A percentile compares a stretch with the other conserved stretches of the same genome.
Evolutionary conservation across 2,888 invertebrate genomes (phyloP).

Genomic region (Spodoptera exigua): DNA sequence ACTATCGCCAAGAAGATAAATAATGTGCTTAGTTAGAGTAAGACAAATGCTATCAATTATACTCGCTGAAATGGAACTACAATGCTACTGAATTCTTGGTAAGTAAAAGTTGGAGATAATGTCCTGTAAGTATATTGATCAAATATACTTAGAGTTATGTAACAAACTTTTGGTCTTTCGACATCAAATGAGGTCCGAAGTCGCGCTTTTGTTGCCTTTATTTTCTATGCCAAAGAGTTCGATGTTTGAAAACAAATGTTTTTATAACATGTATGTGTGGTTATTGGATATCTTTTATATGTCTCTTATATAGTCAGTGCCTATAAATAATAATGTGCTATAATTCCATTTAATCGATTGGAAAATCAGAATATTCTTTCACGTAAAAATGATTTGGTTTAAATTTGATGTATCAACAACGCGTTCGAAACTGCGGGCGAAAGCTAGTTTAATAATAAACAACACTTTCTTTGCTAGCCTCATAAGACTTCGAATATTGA

Average conservation of each 20-base stretch:
- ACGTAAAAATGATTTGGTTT: no score
- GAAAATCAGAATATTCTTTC: no score
- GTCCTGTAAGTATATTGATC: slow-evolving; percentile 25
- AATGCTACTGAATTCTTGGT: slow-evolving; percentile 28
- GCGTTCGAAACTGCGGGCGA: no score
- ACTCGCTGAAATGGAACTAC: slow-evolving; percentile 30
- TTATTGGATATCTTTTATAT: no score
- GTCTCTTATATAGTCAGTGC: no score
- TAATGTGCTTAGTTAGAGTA: slow-evolving; percentile 54
- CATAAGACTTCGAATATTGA: no score
- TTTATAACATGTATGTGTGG: background rate
- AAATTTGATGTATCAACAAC: no score
- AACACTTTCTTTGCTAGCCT: no score
- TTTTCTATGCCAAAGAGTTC: background rate
- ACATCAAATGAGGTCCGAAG: background rate
- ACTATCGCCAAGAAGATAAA: slow-evolving; percentile 59
- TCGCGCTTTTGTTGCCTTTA: background rate
- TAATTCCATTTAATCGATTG: no score
- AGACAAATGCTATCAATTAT: slow-evolving; percentile 49
- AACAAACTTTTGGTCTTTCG: background rate
- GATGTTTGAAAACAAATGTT: background rate
- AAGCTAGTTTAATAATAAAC: no score
- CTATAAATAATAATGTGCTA: no score
- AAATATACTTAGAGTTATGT: slow-evolving; percentile 13
- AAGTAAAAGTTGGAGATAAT: slow-evolving; percentile 39